Evolutionary conservation across 2,888 invertebrate species (phyloP).

Genomic region (Slavum lentiscoides): DNA sequence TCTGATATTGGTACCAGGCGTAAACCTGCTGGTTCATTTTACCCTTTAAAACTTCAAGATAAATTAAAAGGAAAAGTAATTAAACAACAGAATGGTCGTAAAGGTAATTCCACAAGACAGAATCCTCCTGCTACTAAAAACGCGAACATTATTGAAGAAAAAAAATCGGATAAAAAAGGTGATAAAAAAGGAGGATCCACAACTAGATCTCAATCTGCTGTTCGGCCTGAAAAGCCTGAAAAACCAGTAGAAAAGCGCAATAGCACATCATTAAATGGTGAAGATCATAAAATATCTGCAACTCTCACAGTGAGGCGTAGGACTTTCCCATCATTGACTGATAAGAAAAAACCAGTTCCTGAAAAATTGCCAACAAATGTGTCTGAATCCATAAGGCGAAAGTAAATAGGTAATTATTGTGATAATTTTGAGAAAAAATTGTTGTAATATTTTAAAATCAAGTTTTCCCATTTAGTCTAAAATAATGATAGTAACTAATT

Average conservation of each 20-base stretch:
- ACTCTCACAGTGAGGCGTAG: slow-evolving; percentile 49
- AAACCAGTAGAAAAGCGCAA: slow-evolving; percentile 46
- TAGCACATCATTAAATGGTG: slow-evolving; percentile 50
- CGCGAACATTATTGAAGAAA: slow-evolving; percentile 39
- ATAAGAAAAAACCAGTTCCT: slow-evolving; percentile 52
- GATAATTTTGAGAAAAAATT: slow-evolving; percentile 41
- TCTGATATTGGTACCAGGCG: slow-evolving; percentile 47
- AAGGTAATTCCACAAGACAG: slow-evolving; percentile 44
- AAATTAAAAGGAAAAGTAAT: slow-evolving; percentile 51
- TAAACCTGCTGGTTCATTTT: slow-evolving; percentile 49
- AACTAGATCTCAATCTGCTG: slow-evolving; percentile 50
- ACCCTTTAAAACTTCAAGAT: slow-evolving; percentile 51
- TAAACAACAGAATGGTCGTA: slow-evolving; percentile 50
- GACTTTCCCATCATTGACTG: slow-evolving; percentile 48
- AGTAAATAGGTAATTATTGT: slow-evolving; percentile 50
- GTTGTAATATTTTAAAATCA: slow-evolving; percentile 24
- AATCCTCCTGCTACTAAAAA: slow-evolving; percentile 49
- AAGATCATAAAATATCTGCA: slow-evolving; percentile 51
- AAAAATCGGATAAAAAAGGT: slow-evolving; percentile 43
- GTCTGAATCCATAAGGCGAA: slow-evolving; percentile 48
- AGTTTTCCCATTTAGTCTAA: not conserved
- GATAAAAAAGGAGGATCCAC: slow-evolving; percentile 49
- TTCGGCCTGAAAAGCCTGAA: slow-evolving; percentile 33
- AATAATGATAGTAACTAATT: slow-evolving; percentile 1
- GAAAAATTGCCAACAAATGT: slow-evolving; percentile 45